Percentiles rank a stretch among this genome's conserved stretches.
phyloP scores from a whole-genome alignment of 1,140 invertebrate species.

The Drosophila lacteicornis region DNA sequence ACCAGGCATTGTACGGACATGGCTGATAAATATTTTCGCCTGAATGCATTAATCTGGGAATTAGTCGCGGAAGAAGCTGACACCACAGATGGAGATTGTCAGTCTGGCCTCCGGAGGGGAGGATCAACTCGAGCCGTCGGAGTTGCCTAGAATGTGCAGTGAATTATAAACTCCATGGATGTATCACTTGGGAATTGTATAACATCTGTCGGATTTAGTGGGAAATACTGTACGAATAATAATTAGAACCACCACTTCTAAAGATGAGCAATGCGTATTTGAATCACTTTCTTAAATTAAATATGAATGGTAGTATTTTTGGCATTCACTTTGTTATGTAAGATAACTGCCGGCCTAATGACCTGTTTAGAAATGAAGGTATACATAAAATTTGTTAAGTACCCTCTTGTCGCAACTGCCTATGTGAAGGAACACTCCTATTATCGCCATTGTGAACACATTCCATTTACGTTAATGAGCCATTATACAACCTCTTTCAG shows the following conservation, averaged over 20 bases:
- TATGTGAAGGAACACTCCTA: constrained; percentile 9
- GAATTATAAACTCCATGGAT: neutral
- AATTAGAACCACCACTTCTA: no score
- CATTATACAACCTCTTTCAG: constrained; percentile 16
- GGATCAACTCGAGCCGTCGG: constrained; percentile 7
- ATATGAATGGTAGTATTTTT: neutral
- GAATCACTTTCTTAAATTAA: neutral
- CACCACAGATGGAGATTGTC: constrained; percentile 8
- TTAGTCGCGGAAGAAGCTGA: constrained; percentile 30
- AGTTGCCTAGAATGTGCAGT: constrained; percentile 1
- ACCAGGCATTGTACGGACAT: constrained; percentile 22
- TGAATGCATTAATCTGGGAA: constrained; percentile 55
- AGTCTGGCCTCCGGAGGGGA: neutral
- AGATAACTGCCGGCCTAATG: neutral
- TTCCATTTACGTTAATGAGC: constrained; percentile 35
- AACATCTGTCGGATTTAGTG: constrained; percentile 3
- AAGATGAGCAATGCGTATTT: neutral
- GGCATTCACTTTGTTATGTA: constrained; percentile 1
- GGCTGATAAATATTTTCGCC: constrained; percentile 63
- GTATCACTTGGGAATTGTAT: neutral
- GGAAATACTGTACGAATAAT: neutral
- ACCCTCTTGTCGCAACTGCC: neutral
- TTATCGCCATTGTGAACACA: constrained; percentile 11
- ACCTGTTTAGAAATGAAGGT: constrained; percentile 6
- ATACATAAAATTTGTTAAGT: constrained; percentile 9